These are phyloP conservation scores for Apostichopus californicus DNA, from an alignment of 35 echinoderm and acorn worm species.

Conservation along the genomic window DNA sequence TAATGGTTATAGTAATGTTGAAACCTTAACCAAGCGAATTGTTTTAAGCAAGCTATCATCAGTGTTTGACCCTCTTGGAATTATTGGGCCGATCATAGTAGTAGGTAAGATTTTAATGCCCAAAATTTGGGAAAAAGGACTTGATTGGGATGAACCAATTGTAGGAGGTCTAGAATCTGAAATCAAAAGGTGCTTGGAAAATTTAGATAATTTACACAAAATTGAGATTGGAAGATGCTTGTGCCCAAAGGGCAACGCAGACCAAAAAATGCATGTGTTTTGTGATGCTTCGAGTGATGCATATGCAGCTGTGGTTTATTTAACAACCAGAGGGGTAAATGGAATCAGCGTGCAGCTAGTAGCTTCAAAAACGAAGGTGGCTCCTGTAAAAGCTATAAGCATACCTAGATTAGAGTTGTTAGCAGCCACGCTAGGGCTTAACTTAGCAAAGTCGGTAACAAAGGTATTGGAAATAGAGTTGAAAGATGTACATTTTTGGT, in stretches of 20 bases:
- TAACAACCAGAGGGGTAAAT: no score
- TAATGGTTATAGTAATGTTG: no score
- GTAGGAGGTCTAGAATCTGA: conserved; percentile 34
- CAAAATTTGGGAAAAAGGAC: conserved; percentile 24
- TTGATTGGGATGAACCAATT: conserved; percentile 60
- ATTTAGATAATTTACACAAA: conserved; percentile 34
- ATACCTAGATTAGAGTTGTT: conserved; percentile 60
- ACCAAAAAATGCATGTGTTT: neutral
- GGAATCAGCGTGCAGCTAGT: no score
- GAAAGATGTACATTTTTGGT: conserved; percentile 51
- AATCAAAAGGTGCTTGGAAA: conserved; percentile 23
- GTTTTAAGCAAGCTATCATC: conserved; percentile 45
- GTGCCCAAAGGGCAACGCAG: conserved; percentile 15
- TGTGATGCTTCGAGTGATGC: no score
- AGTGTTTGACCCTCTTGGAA: conserved; percentile 55
- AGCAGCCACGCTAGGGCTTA: conserved; percentile 51
- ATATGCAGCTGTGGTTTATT: no score
- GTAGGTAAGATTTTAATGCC: conserved; percentile 39
- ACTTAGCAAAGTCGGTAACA: neutral
- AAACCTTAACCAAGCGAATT: no score
- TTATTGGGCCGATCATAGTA: conserved; percentile 29
- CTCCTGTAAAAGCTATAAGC: conserved; percentile 46
- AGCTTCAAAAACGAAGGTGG: no score
- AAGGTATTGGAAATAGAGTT: conserved; percentile 16
- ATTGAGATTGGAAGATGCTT: conserved; percentile 50